Percentiles rank a stretch among this genome's conserved stretches.
Evolutionary conservation across 2,797 vertebrate genomes (phyloP).

Genomic region (Valencia hispanica): DNA sequence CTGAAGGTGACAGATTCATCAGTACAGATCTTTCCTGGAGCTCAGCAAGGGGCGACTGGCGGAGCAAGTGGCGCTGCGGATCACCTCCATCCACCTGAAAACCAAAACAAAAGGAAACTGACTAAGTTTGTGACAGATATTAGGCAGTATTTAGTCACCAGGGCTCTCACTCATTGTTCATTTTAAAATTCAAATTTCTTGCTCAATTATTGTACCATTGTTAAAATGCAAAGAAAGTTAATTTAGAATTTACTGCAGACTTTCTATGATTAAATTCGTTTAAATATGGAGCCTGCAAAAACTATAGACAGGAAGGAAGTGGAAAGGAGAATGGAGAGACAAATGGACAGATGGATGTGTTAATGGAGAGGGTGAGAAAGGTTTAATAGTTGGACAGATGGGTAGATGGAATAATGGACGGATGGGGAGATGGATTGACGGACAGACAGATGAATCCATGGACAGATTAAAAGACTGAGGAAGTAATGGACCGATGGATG

Average conservation of each 20-base stretch:
- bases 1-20: conserved; percentile 8
- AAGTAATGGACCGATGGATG: too few species aligned
- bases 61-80: conserved; percentile 94
- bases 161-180: neutral
- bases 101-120: neutral
- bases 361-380: neutral
- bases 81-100: conserved; percentile 97
- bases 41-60: conserved; percentile 82
- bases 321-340: neutral
- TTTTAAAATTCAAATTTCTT: neutral
- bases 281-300: neutral
- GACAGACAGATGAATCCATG: neutral
- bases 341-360: too few species aligned
- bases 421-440: neutral
- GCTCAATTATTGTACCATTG: neutral
- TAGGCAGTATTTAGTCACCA: neutral
- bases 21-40: conserved; percentile 87
- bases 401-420: neutral
- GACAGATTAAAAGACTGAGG: neutral
- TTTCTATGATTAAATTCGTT: neutral
- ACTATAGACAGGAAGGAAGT: neutral
- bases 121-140: neutral
- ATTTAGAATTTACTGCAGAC: neutral
- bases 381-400: neutral
- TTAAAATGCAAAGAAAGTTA: neutral